Evolutionary conservation across 2,888 invertebrate genomes (phyloP), one percentile per base, ranked within the genome.

Genomic region (Linnaemya tessellans): DNA sequence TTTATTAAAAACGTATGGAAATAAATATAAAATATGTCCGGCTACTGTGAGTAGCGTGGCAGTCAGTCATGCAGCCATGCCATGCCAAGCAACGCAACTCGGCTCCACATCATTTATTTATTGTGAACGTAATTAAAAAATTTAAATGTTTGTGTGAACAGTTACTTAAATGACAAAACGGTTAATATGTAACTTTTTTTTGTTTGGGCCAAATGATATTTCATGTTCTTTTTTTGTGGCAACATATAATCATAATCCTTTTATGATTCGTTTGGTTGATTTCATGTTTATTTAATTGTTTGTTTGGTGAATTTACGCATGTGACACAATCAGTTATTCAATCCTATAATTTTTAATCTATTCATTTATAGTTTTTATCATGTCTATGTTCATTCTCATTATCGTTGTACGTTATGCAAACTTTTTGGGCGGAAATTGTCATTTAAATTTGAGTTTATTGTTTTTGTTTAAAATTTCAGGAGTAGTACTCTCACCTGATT

Each of bases 41-140:
- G 65, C 22, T 68, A 30, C 25, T 67, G 41, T 74, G 46, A 43
- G 64, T 30, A 73, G 54, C 20, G 71, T 54, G 20, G 41, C 64
- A 35, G 38, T 20, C 41, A 68, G 20, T 49, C n/a, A 65, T 30
- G n/a, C 54, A 51, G 60, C 1, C 20, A 35, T 56, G 13, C 22
- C 65, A 65, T n/a, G 22, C 35, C 60, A 38, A 49, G 58, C 38
- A 20, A 54, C 22, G 20, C 38, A 70, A 62, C 25, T 30, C 43
- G 18, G 49, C 7, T 58, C 49, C 35, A 46, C 43, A 62, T 71
- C 38, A 64, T 51, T 78, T 73, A 60, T 78, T 71, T 71, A 78
- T 77, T 78, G 43, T 62, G 60, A 46, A 68, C 25, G 56, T 62
- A 84, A 79, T 79, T 84, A 79, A 74, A 70, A 70, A 73, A 13